Base-by-base conservation (phyloP, 2,888 invertebrate genomes). In the Agrochola lota region DNA sequence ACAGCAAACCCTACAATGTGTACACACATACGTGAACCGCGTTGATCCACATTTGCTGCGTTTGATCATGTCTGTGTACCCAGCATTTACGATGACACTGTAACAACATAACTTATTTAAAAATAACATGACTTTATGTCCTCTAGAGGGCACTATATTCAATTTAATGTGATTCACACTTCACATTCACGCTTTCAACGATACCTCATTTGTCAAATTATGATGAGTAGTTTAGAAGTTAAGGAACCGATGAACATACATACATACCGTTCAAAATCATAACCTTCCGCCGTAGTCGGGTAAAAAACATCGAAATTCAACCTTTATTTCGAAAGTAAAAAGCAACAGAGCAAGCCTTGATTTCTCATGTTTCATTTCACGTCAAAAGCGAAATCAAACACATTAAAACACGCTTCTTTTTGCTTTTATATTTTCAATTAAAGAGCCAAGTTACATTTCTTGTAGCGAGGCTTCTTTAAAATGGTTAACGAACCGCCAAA, bases 401-500 rank as follows among this genome's bases (percentile, higher is more conserved):
- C 40, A 74, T 79, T 71, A 60, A 74, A 71, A 49, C 46, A 57
- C 2, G 17, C 0, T 63, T 55, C 15, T 55, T 67, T 66, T 52
- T 64, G 23, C n/a, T 46, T 70, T n/a, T 74, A 63, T 46, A 35
- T 71, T 66, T 68, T 75, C 63, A 87, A 82, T 81, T 71, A 81
- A 57, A 74, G 57, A 63, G 60, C 35, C 68, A 74, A 67, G 63
- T 68, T 49, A 76, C 63, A 72, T 66, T 72, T 77, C 83, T 87
- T 85, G 83, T 72, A 77, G 72, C 80, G 67, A 80, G 74, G 75
- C 76, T 72, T 72, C 71, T 85, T 91, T 90, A 86, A 89, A 91
- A 90, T 80, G 86, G 76, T 89, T 93, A 92, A 93, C 92, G 92
- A 93, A 93, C 92, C 90, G 87, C 88, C 83, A 91, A 92, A 93